Evolutionary conservation across 1,140 invertebrate species (phyloP).

Genomic region (Lasioglossum baleicum): DNA sequence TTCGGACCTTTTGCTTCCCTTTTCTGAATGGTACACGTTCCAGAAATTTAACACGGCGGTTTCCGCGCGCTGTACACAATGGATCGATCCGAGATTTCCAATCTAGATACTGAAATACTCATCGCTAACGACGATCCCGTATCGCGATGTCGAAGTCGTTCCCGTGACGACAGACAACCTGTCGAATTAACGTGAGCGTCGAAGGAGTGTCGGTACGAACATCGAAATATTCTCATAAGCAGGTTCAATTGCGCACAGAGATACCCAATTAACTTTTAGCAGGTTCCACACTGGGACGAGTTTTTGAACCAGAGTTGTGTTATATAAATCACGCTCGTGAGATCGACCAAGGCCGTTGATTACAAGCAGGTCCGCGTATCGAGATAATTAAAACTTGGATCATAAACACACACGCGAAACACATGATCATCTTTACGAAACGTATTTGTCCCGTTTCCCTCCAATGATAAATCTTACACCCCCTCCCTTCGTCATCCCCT

Average conservation of each 20-base stretch:
- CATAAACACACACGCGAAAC: conserved; percentile 9
- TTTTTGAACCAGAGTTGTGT: conserved; percentile 2
- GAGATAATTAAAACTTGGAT: conserved; percentile 32
- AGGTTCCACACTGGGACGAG: background rate
- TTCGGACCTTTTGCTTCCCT: too few species aligned
- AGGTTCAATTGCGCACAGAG: background rate
- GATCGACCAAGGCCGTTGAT: conserved; percentile 12
- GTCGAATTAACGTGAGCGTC: background rate
- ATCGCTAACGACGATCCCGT: background rate
- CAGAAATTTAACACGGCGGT: too few species aligned
- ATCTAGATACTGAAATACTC: background rate
- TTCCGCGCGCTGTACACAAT: background rate
- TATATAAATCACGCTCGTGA: conserved; percentile 28
- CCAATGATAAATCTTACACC: background rate
- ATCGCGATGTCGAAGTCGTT: background rate
- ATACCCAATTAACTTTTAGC: conserved; percentile 12
- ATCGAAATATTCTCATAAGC: conserved; percentile 24
- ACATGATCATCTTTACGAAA: background rate
- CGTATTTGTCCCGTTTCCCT: background rate
- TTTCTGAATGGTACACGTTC: too few species aligned
- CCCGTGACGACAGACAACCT: background rate
- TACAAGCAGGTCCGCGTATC: conserved; percentile 11
- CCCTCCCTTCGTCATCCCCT: too few species aligned
- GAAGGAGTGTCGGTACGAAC: background rate
- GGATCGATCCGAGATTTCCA: background rate